Evolutionary conservation across 2,113 vertebrate species (phyloP).

Genomic region (Lonchura striata): DNA sequence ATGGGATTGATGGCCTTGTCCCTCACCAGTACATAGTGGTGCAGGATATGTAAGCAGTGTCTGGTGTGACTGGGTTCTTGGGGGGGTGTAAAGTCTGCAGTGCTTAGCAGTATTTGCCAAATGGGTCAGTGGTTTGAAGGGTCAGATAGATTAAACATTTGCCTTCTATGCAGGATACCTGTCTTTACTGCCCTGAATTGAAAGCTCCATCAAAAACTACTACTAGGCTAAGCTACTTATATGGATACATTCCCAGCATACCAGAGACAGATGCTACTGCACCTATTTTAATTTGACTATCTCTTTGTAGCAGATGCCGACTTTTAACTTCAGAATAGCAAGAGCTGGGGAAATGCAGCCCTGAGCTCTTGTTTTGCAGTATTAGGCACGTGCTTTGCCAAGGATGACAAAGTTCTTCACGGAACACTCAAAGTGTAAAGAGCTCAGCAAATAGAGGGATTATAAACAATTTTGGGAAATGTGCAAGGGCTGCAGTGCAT

Average conservation of each 20-base stretch:
- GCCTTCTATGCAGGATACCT: not conserved
- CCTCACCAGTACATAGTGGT: conserved; percentile 99
- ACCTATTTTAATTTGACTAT: not conserved
- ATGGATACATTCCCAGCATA: not conserved
- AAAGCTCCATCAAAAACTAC: not conserved
- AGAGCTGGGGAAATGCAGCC: not conserved
- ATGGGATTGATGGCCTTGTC: conserved; percentile 93
- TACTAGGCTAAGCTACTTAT: not conserved
- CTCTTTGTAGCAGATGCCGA: not conserved
- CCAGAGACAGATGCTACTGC: not conserved
- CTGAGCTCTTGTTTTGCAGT: not conserved
- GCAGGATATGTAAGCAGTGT: conserved; percentile 92
- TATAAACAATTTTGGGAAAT: not conserved
- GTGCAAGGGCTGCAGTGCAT: not conserved
- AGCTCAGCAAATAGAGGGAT: not conserved
- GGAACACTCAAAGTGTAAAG: not conserved
- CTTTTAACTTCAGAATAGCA: not conserved
- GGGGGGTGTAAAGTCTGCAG: not conserved
- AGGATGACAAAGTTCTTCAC: not conserved
- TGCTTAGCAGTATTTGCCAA: not conserved
- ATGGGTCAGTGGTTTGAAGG: not conserved
- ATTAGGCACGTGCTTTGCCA: not conserved
- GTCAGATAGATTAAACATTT: not conserved
- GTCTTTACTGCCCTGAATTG: not conserved
- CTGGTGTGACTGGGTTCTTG: not conserved